Conservation (phyloP, 2,888 invertebrate species). For the Andricus curvator region DNA sequence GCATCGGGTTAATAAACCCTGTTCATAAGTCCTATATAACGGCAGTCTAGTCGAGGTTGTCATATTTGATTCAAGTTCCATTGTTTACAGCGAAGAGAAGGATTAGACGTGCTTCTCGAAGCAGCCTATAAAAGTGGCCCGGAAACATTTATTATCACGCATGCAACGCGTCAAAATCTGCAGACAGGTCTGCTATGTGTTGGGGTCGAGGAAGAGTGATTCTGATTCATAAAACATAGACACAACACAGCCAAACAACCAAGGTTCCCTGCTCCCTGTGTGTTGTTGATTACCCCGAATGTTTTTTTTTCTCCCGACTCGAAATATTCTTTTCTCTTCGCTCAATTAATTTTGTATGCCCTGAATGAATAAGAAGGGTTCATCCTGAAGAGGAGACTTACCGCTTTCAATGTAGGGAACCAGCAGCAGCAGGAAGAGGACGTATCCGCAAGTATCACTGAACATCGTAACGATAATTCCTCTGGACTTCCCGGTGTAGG, state of each 20-base stretch:
- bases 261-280: not conserved
- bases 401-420: conserved; percentile 86
- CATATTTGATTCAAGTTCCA: conserved; percentile 29
- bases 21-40: not conserved
- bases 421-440: conserved; percentile 84
- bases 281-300: not conserved
- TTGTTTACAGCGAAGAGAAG: conserved; percentile 13
- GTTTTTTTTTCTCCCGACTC: not conserved
- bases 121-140: not conserved
- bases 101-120: not conserved
- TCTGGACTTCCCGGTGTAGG: conserved; percentile 48
- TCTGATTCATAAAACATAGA: conserved; percentile 30
- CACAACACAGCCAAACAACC: not conserved
- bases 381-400: conserved; percentile 77
- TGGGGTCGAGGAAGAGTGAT: not conserved
- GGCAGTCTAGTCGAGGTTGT: conserved; percentile 16
- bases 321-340: not conserved
- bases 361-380: not conserved
- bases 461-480: conserved; percentile 75
- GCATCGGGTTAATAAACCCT: no score
- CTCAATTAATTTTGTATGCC: not conserved
- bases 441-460: conserved; percentile 80
- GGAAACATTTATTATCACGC: not conserved
- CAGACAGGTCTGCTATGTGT: conserved; percentile 23
- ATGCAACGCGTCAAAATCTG: conserved; percentile 3